phyloP scores from a whole-genome alignment of 1,140 invertebrate species.

The Apocrypta bakeri region DNA sequence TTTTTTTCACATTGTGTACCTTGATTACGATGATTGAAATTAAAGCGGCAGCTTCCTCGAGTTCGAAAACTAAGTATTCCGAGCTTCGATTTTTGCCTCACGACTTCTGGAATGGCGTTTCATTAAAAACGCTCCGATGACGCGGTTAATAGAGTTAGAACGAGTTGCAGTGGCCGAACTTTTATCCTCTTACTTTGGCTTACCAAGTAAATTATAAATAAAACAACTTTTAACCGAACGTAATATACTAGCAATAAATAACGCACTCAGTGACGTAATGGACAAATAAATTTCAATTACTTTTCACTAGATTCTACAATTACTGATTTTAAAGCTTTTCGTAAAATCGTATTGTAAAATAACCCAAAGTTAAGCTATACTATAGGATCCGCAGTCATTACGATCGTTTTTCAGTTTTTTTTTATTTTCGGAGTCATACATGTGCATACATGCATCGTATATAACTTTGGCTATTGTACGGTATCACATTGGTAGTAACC shows the following conservation, averaged over 20 bases:
- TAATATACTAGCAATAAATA: no score
- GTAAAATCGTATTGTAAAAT: background rate
- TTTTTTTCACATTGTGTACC: background rate
- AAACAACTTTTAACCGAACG: background rate
- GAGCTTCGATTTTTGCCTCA: background rate
- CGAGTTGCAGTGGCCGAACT: background rate
- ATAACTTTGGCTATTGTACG: background rate
- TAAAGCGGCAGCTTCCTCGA: background rate
- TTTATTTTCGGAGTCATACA: no score
- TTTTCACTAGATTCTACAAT: background rate
- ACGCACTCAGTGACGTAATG: no score
- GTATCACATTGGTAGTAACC: background rate
- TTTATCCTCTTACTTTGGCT: background rate
- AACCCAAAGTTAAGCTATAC: background rate
- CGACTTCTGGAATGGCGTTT: background rate
- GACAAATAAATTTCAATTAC: no score
- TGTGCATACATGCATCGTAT: background rate
- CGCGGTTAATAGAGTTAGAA: background rate
- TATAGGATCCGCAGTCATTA: background rate
- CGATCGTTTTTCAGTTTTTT: background rate
- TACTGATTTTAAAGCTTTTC: background rate
- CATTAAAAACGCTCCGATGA: background rate
- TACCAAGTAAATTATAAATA: background rate
- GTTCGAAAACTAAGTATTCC: no score
- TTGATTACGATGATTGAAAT: slow-evolving; percentile 22